A percentile compares a stretch with the other conserved stretches of the same genome.
Conservation (phyloP, 2,888 invertebrate genomes). For the Epiblema foenella region DNA sequence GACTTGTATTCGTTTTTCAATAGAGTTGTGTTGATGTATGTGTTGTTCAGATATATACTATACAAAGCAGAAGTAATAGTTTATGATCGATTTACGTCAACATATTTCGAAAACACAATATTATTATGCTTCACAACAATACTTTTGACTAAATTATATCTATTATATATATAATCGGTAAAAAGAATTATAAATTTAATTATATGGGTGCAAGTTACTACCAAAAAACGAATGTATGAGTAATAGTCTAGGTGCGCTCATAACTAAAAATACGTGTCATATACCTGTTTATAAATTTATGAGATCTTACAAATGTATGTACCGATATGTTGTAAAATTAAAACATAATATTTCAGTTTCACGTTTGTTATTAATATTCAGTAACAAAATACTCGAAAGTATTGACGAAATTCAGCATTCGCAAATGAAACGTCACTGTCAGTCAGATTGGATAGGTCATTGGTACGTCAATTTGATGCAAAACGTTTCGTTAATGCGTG, state of each 20-base stretch:
- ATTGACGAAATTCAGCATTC: conserved; percentile 40
- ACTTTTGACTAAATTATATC: background rate
- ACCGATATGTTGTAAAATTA: conserved; percentile 19
- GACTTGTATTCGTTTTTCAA: no score
- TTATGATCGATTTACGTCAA: background rate
- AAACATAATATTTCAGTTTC: conserved; percentile 38
- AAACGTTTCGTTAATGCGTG: conserved; percentile 33
- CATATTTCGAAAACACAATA: background rate
- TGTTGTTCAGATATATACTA: no score
- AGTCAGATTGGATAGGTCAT: no score
- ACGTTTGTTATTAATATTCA: conserved; percentile 22
- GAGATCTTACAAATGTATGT: conserved; percentile 11
- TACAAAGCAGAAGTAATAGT: background rate
- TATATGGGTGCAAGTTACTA: background rate
- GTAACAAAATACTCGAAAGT: conserved; percentile 38
- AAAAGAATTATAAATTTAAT: background rate
- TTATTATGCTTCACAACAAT: background rate
- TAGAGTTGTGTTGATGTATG: no score
- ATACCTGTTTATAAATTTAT: conserved; percentile 24
- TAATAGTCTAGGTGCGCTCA: conserved; percentile 16
- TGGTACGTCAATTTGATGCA: conserved; percentile 42
- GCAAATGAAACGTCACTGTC: conserved; percentile 43
- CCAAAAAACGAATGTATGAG: conserved; percentile 4
- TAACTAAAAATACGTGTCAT: background rate
- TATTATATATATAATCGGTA: no score